Evolutionary conservation across 2,888 invertebrate species (phyloP), one percentile per base, ranked within the genome.

Genomic region (Autographa gamma): DNA sequence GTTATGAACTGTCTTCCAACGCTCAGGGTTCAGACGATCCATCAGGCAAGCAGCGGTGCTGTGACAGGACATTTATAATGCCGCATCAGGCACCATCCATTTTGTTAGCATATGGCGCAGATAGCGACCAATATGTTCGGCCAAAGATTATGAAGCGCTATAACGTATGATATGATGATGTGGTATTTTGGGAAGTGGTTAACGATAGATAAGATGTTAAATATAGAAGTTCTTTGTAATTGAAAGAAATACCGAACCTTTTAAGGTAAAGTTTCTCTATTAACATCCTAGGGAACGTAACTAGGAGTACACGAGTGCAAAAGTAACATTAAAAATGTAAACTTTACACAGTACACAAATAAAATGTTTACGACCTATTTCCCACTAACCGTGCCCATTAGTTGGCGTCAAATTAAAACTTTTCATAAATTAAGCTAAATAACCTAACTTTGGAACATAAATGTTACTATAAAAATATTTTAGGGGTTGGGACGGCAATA

Each of bases 61-160:
- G 72, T 79, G 87, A 84, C 83, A 68, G 82, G 68, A 78, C 86
- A 86, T 89, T 88, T 85, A 85, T 87, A 77, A 88, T 70, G 66
- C 67, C 69, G 82, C 79, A 80, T 80, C 82, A 79, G 69, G 75
- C 71, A 81, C 78, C 83, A 88, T 87, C 83, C 84, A 86, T 86
- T 82, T 71, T 74, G 66, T 11, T 19, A 81, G 68, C 79, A 76
- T 73, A 77, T 81, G 73, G 68, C 58, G 69, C 43, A 66, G 66
- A 67, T 63, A 56, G 66, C 60, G 58, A 63, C 69, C 60, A 19
- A 19, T 61, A 9, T 41, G 14, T 61, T 41, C 43, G 16, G 43
- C 1, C 38, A 38, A 43, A 54, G 41, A 74, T 69, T 68, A 32
- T 32, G 16, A 31, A 8, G 59, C 14, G 32, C 25, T 32, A 16